Conservation (phyloP, 2,888 invertebrate genomes). For the Nyleta sp. region DNA sequence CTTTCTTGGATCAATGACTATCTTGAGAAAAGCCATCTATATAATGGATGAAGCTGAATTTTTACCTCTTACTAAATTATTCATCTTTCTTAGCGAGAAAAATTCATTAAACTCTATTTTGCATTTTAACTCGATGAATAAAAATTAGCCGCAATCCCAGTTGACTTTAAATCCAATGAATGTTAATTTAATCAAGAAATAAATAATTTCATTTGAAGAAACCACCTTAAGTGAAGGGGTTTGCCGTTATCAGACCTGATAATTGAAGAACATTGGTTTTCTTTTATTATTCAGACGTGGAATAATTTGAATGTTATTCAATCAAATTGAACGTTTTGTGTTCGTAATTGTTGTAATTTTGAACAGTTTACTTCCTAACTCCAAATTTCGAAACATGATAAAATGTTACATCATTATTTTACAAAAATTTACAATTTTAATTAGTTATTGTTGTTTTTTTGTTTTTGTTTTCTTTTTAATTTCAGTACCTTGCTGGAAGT, state of each 20-base stretch:
- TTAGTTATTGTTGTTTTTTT: too few species aligned
- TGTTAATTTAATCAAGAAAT: slow-evolving; percentile 38
- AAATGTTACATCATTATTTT: too few species aligned
- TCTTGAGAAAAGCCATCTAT: slow-evolving; percentile 38
- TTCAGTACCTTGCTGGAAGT: too few species aligned
- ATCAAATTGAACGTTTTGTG: too few species aligned
- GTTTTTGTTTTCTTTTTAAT: too few species aligned
- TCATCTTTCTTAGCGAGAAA: slow-evolving; percentile 33
- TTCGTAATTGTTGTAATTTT: too few species aligned
- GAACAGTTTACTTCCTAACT: too few species aligned
- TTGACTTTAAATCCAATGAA: slow-evolving; percentile 31
- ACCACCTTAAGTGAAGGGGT: background rate
- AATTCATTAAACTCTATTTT: slow-evolving; percentile 37
- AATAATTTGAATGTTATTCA: too few species aligned
- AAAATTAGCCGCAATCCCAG: slow-evolving; percentile 35
- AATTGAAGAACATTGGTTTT: background rate
- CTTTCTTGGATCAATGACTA: slow-evolving; percentile 12
- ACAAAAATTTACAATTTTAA: too few species aligned
- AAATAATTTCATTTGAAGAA: slow-evolving; percentile 5
- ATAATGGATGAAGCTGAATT: slow-evolving; percentile 29
- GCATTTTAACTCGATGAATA: slow-evolving; percentile 46
- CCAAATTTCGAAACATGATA: too few species aligned
- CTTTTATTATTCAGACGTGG: too few species aligned
- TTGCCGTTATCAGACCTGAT: background rate
- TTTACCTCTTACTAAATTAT: slow-evolving; percentile 35